Percentiles rank a stretch among this genome's conserved stretches.
phyloP scores from a whole-genome alignment of 2,797 vertebrate genomes.

The Cottoperca gobio region DNA sequence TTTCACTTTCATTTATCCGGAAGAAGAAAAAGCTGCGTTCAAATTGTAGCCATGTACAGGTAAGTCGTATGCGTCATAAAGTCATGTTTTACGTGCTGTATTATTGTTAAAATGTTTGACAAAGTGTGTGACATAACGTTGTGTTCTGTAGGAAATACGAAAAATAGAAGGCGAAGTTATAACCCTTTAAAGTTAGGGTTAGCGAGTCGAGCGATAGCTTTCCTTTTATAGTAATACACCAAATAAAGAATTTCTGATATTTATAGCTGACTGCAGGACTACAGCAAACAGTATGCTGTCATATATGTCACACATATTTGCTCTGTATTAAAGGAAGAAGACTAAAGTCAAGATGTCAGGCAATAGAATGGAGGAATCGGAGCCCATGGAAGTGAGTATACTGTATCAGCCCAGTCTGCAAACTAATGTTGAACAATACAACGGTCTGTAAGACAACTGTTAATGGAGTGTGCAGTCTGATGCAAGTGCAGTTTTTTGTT shows the following conservation, averaged over 20 bases:
- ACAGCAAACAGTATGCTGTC: not conserved
- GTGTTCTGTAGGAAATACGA: not conserved
- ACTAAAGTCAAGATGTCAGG: not conserved
- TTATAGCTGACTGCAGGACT: not conserved
- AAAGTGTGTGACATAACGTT: accelerated
- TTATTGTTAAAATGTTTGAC: not conserved
- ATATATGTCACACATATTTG: not conserved
- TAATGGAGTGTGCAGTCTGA: too few relatives aligned
- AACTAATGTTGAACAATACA: not conserved
- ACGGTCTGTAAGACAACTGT: not conserved
- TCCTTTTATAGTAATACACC: not conserved
- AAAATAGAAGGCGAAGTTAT: accelerated
- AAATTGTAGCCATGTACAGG: accelerated
- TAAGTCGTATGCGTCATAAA: not conserved
- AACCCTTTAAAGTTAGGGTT: not conserved
- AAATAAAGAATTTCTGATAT: not conserved
- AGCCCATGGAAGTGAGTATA: conserved; percentile 17
- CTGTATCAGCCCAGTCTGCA: not conserved
- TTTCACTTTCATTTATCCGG: conserved; percentile 59
- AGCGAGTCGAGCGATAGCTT: too few relatives aligned
- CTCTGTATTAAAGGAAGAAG: conserved; percentile 11
- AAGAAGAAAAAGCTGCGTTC: conserved; percentile 4
- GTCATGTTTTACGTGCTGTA: not conserved
- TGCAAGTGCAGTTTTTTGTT: too few relatives aligned
- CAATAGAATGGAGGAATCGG: accelerated